Percentiles rank a stretch among this genome's conserved stretches.
Conservation (phyloP, 2,888 invertebrate species). For the Tuta absoluta region DNA sequence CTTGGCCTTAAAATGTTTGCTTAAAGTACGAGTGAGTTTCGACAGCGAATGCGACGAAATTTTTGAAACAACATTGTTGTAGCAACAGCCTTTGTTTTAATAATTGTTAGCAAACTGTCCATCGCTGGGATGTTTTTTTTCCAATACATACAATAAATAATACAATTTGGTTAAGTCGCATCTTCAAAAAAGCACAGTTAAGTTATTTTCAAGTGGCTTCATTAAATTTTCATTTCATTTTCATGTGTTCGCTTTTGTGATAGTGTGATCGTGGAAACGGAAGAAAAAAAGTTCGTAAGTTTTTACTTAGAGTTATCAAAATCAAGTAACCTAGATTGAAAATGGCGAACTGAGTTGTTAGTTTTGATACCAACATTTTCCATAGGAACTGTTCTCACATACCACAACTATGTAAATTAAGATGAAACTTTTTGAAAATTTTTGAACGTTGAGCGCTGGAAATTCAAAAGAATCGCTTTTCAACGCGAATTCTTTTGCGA, state of each 20-base stretch:
- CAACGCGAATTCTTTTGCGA: conserved; percentile 53
- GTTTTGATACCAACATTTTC: conserved; percentile 19
- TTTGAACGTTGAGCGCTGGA: conserved; percentile 43
- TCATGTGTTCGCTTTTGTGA: too few species aligned
- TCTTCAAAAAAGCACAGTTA: too few species aligned
- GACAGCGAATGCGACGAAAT: neutral
- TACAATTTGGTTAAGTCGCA: too few species aligned
- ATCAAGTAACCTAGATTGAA: conserved; percentile 1
- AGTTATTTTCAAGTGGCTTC: too few species aligned
- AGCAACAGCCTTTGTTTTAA: neutral
- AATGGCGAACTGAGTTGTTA: conserved; percentile 13
- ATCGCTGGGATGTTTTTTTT: too few species aligned
- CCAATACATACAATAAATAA: too few species aligned
- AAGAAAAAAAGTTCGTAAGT: too few species aligned
- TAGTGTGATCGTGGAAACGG: too few species aligned
- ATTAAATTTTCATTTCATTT: too few species aligned
- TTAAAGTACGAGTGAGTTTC: conserved; percentile 18
- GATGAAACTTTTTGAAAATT: conserved; percentile 42
- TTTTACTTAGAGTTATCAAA: neutral
- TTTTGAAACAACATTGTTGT: neutral
- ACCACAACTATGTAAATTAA: conserved; percentile 30
- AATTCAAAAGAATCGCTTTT: conserved; percentile 51
- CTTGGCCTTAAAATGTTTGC: conserved; percentile 21
- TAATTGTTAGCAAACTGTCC: neutral
- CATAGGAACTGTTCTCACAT: conserved; percentile 16